Percentiles rank a stretch among this genome's conserved stretches.
These are phyloP conservation scores for Linurgus olivaceus DNA, from an alignment of 2,797 vertebrate genomes.

Conservation along the genomic window DNA sequence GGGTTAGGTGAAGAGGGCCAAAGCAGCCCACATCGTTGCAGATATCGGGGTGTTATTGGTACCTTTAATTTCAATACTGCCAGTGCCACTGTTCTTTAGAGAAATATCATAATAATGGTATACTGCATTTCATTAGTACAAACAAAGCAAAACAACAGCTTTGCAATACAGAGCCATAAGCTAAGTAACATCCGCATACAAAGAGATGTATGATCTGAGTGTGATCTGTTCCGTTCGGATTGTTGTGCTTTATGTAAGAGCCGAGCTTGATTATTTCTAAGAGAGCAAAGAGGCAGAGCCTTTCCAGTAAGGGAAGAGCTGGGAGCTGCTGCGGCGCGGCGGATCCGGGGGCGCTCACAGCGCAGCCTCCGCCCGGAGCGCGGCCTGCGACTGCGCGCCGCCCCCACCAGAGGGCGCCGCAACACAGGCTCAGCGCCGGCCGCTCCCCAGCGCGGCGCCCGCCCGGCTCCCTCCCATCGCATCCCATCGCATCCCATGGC, in stretches of 20 bases:
- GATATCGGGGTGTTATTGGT: neutral
- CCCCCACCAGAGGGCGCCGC: neutral
- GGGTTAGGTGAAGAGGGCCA: neutral
- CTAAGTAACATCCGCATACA: neutral
- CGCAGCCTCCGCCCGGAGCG: neutral
- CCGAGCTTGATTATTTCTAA: neutral
- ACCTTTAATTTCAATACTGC: neutral
- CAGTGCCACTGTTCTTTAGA: neutral
- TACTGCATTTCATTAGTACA: neutral
- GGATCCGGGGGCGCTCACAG: accelerated
- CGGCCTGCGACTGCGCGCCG: accelerated
- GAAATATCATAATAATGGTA: neutral
- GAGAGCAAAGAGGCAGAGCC: neutral
- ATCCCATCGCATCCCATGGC: too few relatives aligned
- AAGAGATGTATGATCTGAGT: accelerated
- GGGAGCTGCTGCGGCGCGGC: accelerated
- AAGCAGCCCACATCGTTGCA: neutral
- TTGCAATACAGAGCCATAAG: neutral
- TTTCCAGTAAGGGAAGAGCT: accelerated
- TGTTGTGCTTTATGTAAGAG: neutral
- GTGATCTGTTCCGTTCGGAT: neutral
- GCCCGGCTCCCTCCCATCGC: too few relatives aligned
- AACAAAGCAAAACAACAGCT: neutral
- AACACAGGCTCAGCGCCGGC: neutral
- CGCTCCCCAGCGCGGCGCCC: neutral